Evolutionary conservation across 1,140 invertebrate species (phyloP).

Genomic region (Meteorus sp.): DNA sequence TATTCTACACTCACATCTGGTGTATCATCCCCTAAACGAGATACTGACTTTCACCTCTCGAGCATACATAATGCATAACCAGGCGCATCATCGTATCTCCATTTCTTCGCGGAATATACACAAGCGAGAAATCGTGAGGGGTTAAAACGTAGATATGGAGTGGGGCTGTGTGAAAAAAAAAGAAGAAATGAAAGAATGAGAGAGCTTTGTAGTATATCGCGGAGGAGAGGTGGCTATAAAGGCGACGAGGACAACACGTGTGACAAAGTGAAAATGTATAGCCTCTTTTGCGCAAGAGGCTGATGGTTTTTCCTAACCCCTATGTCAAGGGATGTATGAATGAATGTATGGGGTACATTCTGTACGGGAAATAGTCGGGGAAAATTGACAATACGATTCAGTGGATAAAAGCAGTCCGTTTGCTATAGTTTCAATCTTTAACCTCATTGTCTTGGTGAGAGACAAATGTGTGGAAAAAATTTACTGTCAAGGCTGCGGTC

Average conservation of each 20-base stretch:
- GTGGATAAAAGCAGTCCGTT: no score
- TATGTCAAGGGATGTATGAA: conserved; percentile 5
- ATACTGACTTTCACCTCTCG: conserved; percentile 10
- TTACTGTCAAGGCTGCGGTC: no score
- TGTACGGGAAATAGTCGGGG: no score
- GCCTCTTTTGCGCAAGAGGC: conserved; percentile 46
- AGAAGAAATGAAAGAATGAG: conserved; percentile 18
- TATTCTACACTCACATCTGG: no score
- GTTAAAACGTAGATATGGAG: conserved; percentile 10
- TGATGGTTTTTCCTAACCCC: conserved; percentile 43
- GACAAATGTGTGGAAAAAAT: no score
- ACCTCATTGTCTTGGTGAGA: no score
- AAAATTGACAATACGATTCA: no score
- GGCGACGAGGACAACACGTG: conserved; percentile 54
- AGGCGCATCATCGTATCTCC: conserved; percentile 53
- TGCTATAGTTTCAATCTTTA: no score
- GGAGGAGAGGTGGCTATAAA: conserved; percentile 49
- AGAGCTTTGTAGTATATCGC: conserved; percentile 21
- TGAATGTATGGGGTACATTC: no score
- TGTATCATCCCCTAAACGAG: conserved; percentile 11
- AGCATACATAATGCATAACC: conserved; percentile 51
- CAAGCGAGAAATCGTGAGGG: conserved; percentile 18
- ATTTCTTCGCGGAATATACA: conserved; percentile 36
- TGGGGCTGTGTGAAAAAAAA: conserved; percentile 22
- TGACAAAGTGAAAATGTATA: conserved; percentile 61